These are phyloP conservation scores for Stenodema calcarata DNA, from an alignment of 2,888 invertebrate genomes.

Conservation along the genomic window DNA sequence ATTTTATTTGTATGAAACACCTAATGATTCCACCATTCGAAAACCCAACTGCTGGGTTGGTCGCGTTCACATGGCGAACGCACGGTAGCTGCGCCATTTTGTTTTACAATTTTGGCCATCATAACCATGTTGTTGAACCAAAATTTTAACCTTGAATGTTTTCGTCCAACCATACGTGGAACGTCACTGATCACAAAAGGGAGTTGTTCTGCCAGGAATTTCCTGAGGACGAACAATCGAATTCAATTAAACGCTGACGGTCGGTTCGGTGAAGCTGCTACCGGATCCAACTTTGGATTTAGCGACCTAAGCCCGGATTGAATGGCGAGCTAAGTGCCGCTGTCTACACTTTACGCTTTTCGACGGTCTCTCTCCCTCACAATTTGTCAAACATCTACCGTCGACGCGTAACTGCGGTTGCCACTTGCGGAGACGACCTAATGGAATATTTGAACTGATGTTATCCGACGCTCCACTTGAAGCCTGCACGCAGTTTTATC, in stretches of 20 bases:
- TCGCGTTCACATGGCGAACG: too few species aligned
- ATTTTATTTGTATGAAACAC: too few species aligned
- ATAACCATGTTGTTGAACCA: too few species aligned
- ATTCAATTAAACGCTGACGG: not conserved
- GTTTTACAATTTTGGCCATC: too few species aligned
- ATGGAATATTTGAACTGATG: conserved; percentile 21
- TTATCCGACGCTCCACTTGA: not conserved
- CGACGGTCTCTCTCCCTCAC: not conserved
- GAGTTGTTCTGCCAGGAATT: not conserved
- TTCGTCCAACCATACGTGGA: too few species aligned
- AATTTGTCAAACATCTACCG: not conserved
- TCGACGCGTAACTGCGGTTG: not conserved
- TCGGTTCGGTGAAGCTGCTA: not conserved
- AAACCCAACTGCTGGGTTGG: too few species aligned
- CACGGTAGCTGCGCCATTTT: too few species aligned
- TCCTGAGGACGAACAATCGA: not conserved
- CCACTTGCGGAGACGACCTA: not conserved
- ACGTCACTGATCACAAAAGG: too few species aligned
- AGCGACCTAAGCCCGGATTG: not conserved
- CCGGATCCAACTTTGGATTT: not conserved
- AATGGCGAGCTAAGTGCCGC: not conserved
- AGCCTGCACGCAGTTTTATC: not conserved
- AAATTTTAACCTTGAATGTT: too few species aligned
- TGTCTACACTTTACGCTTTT: not conserved
- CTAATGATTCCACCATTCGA: too few species aligned